These are phyloP conservation scores for Ochropleura plecta DNA, from an alignment of 2,888 invertebrate genomes.

Conservation along the genomic window DNA sequence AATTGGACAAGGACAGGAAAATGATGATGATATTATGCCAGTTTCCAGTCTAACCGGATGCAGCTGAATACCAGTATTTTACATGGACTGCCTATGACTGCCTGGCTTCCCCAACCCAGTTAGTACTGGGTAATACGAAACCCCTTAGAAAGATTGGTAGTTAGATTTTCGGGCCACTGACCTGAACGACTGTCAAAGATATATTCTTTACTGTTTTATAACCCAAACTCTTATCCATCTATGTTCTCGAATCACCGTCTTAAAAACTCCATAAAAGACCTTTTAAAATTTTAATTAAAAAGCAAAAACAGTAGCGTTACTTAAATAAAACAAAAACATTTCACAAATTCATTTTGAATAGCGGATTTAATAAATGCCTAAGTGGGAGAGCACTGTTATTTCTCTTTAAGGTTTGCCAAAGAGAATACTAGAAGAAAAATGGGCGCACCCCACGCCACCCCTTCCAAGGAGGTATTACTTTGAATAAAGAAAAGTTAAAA, in stretches of 20 bases:
- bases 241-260: conserved; percentile 3
- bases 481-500: conserved; percentile 91
- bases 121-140: too few species aligned
- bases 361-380: conserved; percentile 89
- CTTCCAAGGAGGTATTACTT: conserved; percentile 72
- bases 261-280: conserved; percentile 28
- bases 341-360: conserved; percentile 85
- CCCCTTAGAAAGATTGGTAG: too few species aligned
- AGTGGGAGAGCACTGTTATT: conserved; percentile 83
- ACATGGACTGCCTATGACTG: too few species aligned
- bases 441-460: conserved; percentile 72
- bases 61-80: too few species aligned
- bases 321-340: conserved; percentile 77
- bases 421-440: conserved; percentile 88
- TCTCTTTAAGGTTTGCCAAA: conserved; percentile 88
- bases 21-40: too few species aligned
- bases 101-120: too few species aligned
- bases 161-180: too few species aligned
- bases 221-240: neutral
- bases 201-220: too few species aligned
- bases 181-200: too few species aligned
- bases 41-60: too few species aligned
- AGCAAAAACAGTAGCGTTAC: conserved; percentile 48
- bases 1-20: too few species aligned
- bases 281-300: conserved; percentile 62